phyloP scores from a whole-genome alignment of 2,797 vertebrate species.

The Pteronotus mesoamericanus region DNA sequence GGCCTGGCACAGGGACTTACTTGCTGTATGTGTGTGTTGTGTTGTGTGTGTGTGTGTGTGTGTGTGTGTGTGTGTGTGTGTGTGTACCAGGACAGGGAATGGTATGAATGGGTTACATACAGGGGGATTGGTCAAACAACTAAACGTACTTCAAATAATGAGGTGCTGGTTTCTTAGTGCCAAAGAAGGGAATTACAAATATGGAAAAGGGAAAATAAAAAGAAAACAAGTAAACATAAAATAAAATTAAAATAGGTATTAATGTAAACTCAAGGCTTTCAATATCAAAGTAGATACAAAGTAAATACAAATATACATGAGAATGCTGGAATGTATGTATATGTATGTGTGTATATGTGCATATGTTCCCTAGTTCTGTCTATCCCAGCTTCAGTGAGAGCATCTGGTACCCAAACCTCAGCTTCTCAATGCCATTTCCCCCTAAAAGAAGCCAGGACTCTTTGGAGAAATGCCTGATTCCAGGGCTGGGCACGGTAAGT shows the following conservation, averaged over 20 bases:
- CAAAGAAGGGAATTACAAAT: neutral
- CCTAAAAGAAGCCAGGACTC: neutral
- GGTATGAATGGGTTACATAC: neutral
- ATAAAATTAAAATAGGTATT: neutral
- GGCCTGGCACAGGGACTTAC: neutral
- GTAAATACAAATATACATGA: neutral
- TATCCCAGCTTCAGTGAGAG: neutral
- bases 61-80: too few relatives aligned
- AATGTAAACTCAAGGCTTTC: neutral
- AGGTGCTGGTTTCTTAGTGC: neutral
- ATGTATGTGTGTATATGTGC: neutral
- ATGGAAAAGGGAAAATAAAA: neutral
- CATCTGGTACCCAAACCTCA: neutral
- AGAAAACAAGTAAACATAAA: neutral
- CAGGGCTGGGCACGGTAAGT: neutral
- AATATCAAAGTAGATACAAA: neutral
- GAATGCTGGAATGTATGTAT: neutral
- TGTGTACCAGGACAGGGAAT: neutral
- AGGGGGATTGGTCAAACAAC: neutral
- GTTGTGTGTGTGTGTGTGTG: too few relatives aligned
- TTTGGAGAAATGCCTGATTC: neutral
- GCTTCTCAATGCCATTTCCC: neutral
- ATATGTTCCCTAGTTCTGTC: neutral
- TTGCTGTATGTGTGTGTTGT: neutral
- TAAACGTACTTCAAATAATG: neutral